A percentile compares a stretch with the other conserved stretches of the same genome.
Conservation (phyloP, 2,113 vertebrate species). For the Rhadina sibilatrix region DNA sequence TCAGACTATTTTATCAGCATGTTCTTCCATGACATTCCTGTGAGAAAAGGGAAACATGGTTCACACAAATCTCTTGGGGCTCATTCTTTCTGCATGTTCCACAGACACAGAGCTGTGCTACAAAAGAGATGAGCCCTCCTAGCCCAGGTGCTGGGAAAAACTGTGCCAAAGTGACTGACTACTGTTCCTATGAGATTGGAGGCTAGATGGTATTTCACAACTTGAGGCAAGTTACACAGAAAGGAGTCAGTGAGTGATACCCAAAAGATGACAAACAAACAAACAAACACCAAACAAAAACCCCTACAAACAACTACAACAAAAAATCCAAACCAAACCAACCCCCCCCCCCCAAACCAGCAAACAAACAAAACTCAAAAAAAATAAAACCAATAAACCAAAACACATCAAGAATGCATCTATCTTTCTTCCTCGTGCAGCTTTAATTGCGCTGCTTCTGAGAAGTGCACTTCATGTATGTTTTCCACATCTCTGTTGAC, state of each 20-base stretch:
- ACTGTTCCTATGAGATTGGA: background rate
- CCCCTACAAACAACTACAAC: background rate
- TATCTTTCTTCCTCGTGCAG: background rate
- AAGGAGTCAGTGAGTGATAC: rapidly evolving
- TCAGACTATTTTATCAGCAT: background rate
- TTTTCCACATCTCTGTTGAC: background rate
- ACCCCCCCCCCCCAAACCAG: rapidly evolving
- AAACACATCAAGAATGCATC: background rate
- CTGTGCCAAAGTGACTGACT: background rate
- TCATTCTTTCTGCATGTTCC: background rate
- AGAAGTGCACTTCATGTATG: background rate
- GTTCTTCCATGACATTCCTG: background rate
- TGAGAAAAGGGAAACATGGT: background rate
- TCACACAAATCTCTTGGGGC: rapidly evolving
- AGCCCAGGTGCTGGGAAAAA: background rate
- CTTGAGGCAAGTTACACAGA: background rate
- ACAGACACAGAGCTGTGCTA: background rate
- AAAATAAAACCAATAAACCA: background rate
- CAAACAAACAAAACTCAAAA: background rate
- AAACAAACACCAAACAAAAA: background rate
- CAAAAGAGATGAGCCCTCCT: background rate
- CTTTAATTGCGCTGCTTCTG: background rate
- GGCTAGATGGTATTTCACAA: background rate
- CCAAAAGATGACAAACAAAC: background rate
- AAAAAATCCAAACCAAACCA: background rate